These are phyloP conservation scores for Chelonoidis abingdonii DNA, from an alignment of 2,113 vertebrate species.

Conservation along the genomic window DNA sequence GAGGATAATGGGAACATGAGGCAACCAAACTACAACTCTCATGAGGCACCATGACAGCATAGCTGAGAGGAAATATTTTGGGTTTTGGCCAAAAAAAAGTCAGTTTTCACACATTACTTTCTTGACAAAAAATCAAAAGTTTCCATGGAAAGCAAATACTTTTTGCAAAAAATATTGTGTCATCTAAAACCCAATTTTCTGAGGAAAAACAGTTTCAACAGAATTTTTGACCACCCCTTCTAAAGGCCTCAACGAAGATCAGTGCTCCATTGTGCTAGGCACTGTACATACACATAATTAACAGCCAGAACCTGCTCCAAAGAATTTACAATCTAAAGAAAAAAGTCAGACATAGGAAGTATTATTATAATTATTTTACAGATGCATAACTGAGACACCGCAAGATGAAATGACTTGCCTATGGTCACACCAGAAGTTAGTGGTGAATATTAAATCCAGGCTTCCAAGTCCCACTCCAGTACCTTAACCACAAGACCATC, in stretches of 20 bases:
- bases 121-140: neutral
- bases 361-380: neutral
- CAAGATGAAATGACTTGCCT: neutral
- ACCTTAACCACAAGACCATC: conserved; percentile 8
- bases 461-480: neutral
- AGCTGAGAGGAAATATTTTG: neutral
- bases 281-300: neutral
- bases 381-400: neutral
- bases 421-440: neutral
- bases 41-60: neutral
- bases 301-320: neutral
- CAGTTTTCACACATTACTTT: neutral
- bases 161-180: neutral
- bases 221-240: neutral
- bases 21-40: neutral
- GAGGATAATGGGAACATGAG: neutral
- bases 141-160: neutral
- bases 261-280: neutral
- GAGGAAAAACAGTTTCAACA: rapidly evolving
- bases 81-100: neutral
- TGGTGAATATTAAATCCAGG: neutral
- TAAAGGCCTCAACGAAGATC: neutral
- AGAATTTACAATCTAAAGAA: neutral
- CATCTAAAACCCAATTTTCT: neutral
- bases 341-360: neutral